A percentile compares a stretch with the other conserved stretches of the same genome.
Evolutionary conservation across 2,113 vertebrate genomes (phyloP).

Genomic region (Periophthalmus modestus): DNA sequence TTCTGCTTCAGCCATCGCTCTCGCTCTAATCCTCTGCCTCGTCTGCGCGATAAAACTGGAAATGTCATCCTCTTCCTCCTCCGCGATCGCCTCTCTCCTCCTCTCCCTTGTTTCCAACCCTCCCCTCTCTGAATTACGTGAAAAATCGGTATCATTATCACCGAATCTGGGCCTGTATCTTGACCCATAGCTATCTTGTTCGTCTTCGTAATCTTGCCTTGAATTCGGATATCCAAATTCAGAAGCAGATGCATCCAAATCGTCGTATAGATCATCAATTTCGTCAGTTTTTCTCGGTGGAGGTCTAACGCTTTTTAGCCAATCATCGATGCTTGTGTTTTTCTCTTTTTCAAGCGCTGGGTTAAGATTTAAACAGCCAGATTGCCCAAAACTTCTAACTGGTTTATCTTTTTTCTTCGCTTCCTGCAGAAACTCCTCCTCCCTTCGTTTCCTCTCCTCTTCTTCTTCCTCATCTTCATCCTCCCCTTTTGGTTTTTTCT

Average conservation of each 20-base stretch:
- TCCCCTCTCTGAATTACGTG: slow-evolving; percentile 66
- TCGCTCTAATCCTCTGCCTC: slow-evolving; percentile 65
- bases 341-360: slow-evolving; percentile 60
- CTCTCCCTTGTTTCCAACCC: slow-evolving; percentile 63
- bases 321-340: slow-evolving; percentile 78
- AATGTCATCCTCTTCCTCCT: slow-evolving; percentile 75
- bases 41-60: slow-evolving; percentile 67
- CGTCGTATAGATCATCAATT: slow-evolving; percentile 54
- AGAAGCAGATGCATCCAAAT: slow-evolving; percentile 73
- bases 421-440: slow-evolving; percentile 69
- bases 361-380: slow-evolving; percentile 69
- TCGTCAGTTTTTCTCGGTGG: slow-evolving; percentile 72
- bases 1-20: slow-evolving; percentile 76
- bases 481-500: slow-evolving; percentile 83
- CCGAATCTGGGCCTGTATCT: slow-evolving; percentile 74
- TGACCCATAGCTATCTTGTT: slow-evolving; percentile 67
- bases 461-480: slow-evolving; percentile 76
- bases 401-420: slow-evolving; percentile 57
- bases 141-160: slow-evolving; percentile 51
- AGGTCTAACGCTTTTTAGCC: slow-evolving; percentile 83
- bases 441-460: slow-evolving; percentile 53
- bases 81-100: slow-evolving; percentile 30
- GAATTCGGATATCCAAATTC: slow-evolving; percentile 81
- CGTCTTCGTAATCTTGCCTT: slow-evolving; percentile 63
- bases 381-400: slow-evolving; percentile 59